A percentile compares a stretch with the other conserved stretches of the same genome.
These are phyloP conservation scores for Drosophila kohkoa DNA, from an alignment of 1,140 invertebrate species.

Conservation along the genomic window DNA sequence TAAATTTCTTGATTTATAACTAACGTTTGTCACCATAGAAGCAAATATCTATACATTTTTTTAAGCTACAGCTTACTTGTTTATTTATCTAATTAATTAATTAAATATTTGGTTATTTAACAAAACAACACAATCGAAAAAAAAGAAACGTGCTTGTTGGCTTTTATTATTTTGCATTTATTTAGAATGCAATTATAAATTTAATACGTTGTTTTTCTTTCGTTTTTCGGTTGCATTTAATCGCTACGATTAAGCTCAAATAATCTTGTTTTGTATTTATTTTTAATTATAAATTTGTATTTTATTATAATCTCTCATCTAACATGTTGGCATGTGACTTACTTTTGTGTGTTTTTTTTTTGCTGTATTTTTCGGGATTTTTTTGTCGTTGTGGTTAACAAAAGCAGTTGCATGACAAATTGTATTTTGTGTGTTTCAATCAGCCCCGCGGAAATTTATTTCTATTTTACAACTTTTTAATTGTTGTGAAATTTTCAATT, in stretches of 20 bases:
- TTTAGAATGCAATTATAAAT: constrained; percentile 6
- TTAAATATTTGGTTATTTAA: neutral
- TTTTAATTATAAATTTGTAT: constrained; percentile 11
- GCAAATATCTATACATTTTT: neutral
- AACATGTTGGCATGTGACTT: neutral
- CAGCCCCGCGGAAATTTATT: neutral
- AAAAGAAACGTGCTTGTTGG: neutral
- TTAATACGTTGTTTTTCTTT: neutral
- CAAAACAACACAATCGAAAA: neutral
- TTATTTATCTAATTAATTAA: neutral
- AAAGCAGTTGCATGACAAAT: constrained; percentile 3
- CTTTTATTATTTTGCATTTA: neutral
- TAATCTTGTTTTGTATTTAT: constrained; percentile 2
- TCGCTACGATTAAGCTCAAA: constrained; percentile 5
- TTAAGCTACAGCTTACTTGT: neutral
- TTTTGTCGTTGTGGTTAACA: neutral
- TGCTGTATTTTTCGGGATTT: neutral
- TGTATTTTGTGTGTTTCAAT: neutral
- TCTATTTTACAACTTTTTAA: constrained; percentile 10
- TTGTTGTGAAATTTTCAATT: constrained; percentile 1
- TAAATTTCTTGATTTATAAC: too few species aligned
- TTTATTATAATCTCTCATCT: neutral
- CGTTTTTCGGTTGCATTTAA: neutral
- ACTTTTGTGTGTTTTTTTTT: neutral
- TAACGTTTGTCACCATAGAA: too few species aligned